Percentiles rank a stretch among this genome's conserved stretches.
Evolutionary conservation across 2,888 invertebrate genomes (phyloP).

Genomic region (Cremastinae sp.): DNA sequence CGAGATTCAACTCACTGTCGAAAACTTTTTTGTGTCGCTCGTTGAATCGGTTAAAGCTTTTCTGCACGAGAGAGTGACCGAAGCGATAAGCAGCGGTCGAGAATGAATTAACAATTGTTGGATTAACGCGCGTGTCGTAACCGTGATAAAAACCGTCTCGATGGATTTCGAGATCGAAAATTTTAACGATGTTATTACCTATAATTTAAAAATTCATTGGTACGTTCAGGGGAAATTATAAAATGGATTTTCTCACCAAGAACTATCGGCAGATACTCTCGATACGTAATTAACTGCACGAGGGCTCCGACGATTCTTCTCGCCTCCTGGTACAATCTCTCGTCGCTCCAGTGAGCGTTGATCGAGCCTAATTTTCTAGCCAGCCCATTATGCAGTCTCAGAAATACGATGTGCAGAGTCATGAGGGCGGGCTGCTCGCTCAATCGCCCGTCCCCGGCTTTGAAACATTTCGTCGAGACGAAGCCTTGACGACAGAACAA

Average conservation of each 20-base stretch:
- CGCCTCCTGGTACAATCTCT: constrained; percentile 92
- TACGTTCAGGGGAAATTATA: background rate
- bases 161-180: constrained; percentile 88
- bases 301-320: constrained; percentile 90
- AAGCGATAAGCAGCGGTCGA: constrained; percentile 92
- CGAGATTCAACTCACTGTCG: constrained; percentile 85
- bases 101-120: constrained; percentile 89
- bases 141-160: constrained; percentile 87
- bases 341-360: constrained; percentile 94
- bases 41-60: constrained; percentile 88
- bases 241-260: constrained; percentile 82
- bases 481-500: constrained; percentile 88
- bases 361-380: constrained; percentile 87
- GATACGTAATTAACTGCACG: constrained; percentile 91
- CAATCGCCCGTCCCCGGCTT: constrained; percentile 89
- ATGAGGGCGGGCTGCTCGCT: constrained; percentile 91
- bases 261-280: constrained; percentile 91
- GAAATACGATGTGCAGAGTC: constrained; percentile 88
- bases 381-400: constrained; percentile 89
- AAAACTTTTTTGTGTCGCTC: constrained; percentile 85
- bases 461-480: constrained; percentile 88
- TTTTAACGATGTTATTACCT: constrained; percentile 88
- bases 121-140: constrained; percentile 87
- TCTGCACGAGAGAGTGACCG: constrained; percentile 92
- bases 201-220: constrained; percentile 56